Base-by-base conservation (phyloP, 2,113 vertebrate species). In the Macquaria australasica region DNA sequence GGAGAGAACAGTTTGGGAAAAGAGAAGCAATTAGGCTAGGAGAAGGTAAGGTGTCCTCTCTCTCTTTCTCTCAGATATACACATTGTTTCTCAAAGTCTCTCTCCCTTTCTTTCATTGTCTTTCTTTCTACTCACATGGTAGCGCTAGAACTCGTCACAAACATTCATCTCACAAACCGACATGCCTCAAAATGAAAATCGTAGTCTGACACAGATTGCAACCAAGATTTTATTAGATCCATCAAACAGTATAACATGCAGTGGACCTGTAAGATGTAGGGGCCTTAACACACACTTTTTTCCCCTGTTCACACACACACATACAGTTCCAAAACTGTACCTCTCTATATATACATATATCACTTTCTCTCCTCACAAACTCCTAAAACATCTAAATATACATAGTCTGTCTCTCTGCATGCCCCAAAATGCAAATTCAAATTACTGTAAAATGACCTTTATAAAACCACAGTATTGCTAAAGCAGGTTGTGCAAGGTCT, bases 1-100 rank as follows among this genome's bases (percentile, higher is more conserved):
- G 39, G 31, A 39, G 55, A 34, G 43, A 69, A 60, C 55, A 34
- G n/a, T 56, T 76, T 37, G 53, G 67, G 71, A 68, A 59, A 73
- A 82, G 71, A 78, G 31, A 60, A 55, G 56, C 73, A 85, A 67
- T 84, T 78, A 85, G n/a, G 43, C 39, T 25, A 7, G 37, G 15
- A 70, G 39, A 76, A 72, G 31, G 28, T 41, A 9, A n/a, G 4
- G 37, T 34, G 58, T 72, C 9, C 31, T 68, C 18, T 75, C 53
- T 50, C 53, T 31, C 23, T 66, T 34, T 63, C 8, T 25, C 11
- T 50, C 45, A 12, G 23, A 45, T 41, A 3, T 28, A 48, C 43
- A 43, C 56, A n/a, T 39, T 34, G 55, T 43, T 39, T 59, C 4
- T 75, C 72, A 15, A 6, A 25, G 6, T 56, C 11, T 63, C 53